Evolutionary conservation across 2,113 vertebrate species (phyloP), one percentile per base, ranked within the genome.

Genomic region (Phylloscopus whistleri): DNA sequence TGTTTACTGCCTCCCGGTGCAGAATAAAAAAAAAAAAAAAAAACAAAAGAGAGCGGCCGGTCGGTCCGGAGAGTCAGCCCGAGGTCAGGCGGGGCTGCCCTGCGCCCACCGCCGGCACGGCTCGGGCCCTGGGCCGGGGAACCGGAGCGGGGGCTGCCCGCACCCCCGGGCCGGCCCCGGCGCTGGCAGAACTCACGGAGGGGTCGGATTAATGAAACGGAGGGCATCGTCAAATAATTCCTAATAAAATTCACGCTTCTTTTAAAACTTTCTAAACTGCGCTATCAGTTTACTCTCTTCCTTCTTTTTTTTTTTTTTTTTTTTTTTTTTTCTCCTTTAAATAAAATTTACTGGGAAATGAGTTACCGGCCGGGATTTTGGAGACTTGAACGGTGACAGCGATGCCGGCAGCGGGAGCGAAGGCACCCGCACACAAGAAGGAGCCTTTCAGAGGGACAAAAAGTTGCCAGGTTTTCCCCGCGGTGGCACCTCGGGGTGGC

Each of bases 41-140:
- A 96, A 96, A 97, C 97, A 98, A 97, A 87, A 96, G 97, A 88
- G 56, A 88, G 56, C 82, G 84, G 90, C 96, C 84, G 97, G 87
- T 94, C 96, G 91, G 84, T 94, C 97, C 86, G 91, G 96, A 95
- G 97, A 98, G 98, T 98, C 98, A 98, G 97, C 94, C 97, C 95
- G 97, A 97, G 98, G 98, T 99, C 98, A 98, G 51, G 43, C 70
- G 60, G 59, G 53, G 66, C 66, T 63, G 66, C 70, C 53, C 69
- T 9, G 69, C 10, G 46, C 60, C 60, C 53, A 16, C 27, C 23
- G 19, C 37, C 52, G 46, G 60, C 44, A 9, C 68, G 5, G 62
- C 53, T 21, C 62, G n/a, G 69, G 49, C 41, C 62, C n/a, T 33
- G 22, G 63, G 8, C n/a, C 16, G 31, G 35, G 62, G 12, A 46